phyloP scores from a whole-genome alignment of 1,140 invertebrate genomes.

The Drosophila kurseongensis region DNA sequence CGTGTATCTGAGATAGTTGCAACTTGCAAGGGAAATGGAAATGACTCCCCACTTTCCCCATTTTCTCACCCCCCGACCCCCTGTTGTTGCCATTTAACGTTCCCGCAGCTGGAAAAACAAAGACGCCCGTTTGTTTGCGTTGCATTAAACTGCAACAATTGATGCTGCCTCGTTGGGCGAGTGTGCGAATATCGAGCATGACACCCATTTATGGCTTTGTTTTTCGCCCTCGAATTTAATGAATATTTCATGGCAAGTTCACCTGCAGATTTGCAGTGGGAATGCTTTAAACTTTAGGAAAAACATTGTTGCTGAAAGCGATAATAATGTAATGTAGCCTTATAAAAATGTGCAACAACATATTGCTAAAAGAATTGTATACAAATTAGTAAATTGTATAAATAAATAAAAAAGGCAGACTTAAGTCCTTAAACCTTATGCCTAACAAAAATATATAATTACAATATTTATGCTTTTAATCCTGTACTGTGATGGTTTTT shows the following conservation, averaged over 20 bases:
- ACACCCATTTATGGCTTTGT: conserved; percentile 71
- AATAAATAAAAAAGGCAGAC: no score
- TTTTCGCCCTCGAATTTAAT: conserved; percentile 64
- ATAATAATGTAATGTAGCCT: no score
- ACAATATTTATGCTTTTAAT: no score
- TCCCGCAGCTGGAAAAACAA: conserved; percentile 72
- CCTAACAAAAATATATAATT: no score
- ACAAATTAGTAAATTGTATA: no score
- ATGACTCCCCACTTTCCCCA: conserved; percentile 15
- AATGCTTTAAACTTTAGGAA: conserved; percentile 6
- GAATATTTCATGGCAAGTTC: conserved; percentile 52
- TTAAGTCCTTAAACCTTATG: no score
- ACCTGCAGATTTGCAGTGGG: conserved; percentile 1
- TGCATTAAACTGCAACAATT: conserved; percentile 75
- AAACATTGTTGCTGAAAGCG: background rate
- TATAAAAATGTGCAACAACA: no score
- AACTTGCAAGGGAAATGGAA: conserved; percentile 31
- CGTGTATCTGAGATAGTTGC: conserved; percentile 7
- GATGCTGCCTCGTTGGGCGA: conserved; percentile 46
- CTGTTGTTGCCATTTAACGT: conserved; percentile 21
- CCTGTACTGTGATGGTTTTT: no score
- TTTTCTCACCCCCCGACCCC: background rate
- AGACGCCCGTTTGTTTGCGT: conserved; percentile 59
- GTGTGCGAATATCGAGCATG: conserved; percentile 11
- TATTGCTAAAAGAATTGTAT: no score